These are phyloP conservation scores for Drosophila tani DNA, from an alignment of 1,140 invertebrate species.

Conservation along the genomic window DNA sequence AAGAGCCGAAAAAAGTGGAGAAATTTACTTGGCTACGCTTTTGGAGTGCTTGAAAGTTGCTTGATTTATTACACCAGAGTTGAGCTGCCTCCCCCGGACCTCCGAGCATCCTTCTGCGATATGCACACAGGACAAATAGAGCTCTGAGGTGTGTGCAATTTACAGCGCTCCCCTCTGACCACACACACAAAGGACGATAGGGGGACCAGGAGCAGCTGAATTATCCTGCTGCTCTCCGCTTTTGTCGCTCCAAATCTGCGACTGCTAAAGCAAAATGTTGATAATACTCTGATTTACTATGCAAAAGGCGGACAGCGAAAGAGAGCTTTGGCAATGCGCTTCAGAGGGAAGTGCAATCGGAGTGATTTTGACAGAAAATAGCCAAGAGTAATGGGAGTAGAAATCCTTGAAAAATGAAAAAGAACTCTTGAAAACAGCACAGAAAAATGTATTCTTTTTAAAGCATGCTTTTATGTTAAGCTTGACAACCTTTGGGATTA, in stretches of 20 bases:
- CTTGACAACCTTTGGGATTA: not conserved
- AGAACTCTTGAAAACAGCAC: not conserved
- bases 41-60: conserved; percentile 80
- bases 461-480: not conserved
- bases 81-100: conserved; percentile 8
- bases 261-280: conserved; percentile 67
- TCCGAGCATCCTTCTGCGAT: conserved; percentile 18
- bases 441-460: not conserved
- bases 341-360: conserved; percentile 18
- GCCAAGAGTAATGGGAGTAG: conserved; percentile 8
- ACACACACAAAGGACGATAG: conserved; percentile 35
- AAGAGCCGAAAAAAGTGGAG: conserved; percentile 26
- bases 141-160: conserved; percentile 69
- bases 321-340: conserved; percentile 47
- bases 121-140: conserved; percentile 73
- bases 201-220: conserved; percentile 45
- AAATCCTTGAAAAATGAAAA: conserved; percentile 3
- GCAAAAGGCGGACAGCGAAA: conserved; percentile 34
- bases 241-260: conserved; percentile 64
- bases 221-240: conserved; percentile 39
- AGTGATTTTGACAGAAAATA: conserved; percentile 22
- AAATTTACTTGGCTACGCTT: conserved; percentile 70
- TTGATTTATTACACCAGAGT: conserved; percentile 74
- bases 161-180: conserved; percentile 75
- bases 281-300: conserved; percentile 76